A percentile compares a stretch with the other conserved stretches of the same genome.
These are phyloP conservation scores for Nudaria mundana DNA, from an alignment of 2,888 invertebrate species.

Conservation along the genomic window DNA sequence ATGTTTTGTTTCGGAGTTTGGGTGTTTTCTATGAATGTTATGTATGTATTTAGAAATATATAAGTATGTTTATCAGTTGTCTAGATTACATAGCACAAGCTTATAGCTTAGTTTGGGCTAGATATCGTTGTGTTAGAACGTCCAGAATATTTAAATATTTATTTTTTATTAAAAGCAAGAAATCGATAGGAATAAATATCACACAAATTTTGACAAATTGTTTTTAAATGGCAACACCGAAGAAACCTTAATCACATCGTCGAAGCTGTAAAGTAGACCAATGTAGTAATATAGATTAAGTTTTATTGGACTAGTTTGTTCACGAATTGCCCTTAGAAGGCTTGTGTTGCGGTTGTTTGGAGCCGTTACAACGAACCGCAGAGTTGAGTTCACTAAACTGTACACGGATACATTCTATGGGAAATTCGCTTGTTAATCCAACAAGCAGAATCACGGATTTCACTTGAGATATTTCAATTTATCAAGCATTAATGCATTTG, in stretches of 20 bases:
- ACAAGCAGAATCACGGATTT: too few relatives aligned
- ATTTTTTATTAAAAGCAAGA: too few relatives aligned
- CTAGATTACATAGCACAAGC: too few relatives aligned
- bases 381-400: conserved; percentile 48
- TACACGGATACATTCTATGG: conserved; percentile 46
- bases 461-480: too few relatives aligned
- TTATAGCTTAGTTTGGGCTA: too few relatives aligned
- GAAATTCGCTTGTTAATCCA: conserved; percentile 46
- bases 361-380: conserved; percentile 30
- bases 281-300: conserved; percentile 23
- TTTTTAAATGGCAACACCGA: background rate
- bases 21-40: too few relatives aligned
- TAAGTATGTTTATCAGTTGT: too few relatives aligned
- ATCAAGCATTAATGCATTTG: too few relatives aligned
- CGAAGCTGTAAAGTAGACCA: conserved; percentile 14
- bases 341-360: conserved; percentile 27
- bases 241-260: conserved; percentile 7
- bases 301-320: conserved; percentile 29
- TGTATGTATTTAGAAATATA: too few relatives aligned
- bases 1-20: too few relatives aligned
- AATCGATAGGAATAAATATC: background rate
- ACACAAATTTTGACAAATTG: background rate
- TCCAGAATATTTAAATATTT: too few relatives aligned
- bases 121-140: too few relatives aligned
- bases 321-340: conserved; percentile 27